phyloP scores from a whole-genome alignment of 2,888 invertebrate species.

The Tiliacea aurago region DNA sequence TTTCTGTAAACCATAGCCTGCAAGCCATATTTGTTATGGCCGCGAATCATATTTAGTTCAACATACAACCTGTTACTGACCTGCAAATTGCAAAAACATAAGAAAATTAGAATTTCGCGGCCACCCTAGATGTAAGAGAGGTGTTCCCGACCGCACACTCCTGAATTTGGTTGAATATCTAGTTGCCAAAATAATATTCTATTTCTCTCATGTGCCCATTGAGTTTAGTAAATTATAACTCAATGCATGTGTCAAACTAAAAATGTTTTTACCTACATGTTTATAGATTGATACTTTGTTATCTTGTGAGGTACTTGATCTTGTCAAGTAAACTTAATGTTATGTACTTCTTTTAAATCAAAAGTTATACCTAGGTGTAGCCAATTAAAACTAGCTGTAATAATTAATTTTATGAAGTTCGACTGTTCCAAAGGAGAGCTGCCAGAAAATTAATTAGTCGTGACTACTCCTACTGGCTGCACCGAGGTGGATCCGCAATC shows the following conservation, averaged over 20 bases:
- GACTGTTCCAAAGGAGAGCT: background rate
- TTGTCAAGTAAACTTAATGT: background rate
- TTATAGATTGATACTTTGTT: background rate
- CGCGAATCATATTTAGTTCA: too few relatives aligned
- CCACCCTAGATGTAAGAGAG: background rate
- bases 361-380: background rate
- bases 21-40: too few relatives aligned
- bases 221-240: too few relatives aligned
- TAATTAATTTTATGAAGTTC: background rate
- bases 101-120: too few relatives aligned
- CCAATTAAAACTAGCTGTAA: background rate
- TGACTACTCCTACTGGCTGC: background rate
- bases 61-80: too few relatives aligned
- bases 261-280: background rate
- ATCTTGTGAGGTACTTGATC: too few relatives aligned
- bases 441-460: background rate
- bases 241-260: slow-evolving; percentile 32
- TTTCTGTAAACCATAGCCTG: too few relatives aligned
- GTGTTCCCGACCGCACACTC: background rate
- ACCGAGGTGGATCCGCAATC: too few relatives aligned
- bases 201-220: background rate
- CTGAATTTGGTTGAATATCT: slow-evolving; percentile 1
- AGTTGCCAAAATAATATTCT: slow-evolving; percentile 12
- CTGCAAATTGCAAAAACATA: too few relatives aligned
- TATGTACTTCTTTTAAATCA: background rate